Percentiles rank a stretch among this genome's conserved stretches.
Evolutionary conservation across 2,797 vertebrate species (phyloP).

Genomic region (Naso thynnoides): DNA sequence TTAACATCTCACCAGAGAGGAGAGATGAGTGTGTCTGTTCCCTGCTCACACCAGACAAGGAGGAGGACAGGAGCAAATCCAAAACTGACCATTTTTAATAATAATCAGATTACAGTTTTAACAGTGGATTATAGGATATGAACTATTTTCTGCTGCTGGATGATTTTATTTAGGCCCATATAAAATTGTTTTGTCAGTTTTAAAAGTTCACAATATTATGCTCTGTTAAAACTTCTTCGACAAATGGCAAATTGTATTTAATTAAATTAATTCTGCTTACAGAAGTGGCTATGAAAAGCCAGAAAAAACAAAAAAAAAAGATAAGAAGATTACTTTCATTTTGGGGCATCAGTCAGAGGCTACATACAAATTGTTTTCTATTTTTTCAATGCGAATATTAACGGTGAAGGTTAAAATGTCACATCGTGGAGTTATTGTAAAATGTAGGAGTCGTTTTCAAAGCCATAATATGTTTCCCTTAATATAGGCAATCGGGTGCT

Average conservation of each 20-base stretch:
- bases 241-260: background rate
- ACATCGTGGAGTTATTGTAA: background rate
- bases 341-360: background rate
- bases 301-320: too few species aligned
- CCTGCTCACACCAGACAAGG: background rate
- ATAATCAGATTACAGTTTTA: constrained; percentile 37
- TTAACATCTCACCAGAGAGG: background rate
- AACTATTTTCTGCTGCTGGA: constrained; percentile 10
- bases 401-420: background rate
- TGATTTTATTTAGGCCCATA: background rate
- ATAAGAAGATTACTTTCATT: background rate
- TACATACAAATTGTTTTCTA: background rate
- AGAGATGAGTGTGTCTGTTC: background rate
- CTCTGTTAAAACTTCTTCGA: background rate
- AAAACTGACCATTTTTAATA: constrained; percentile 1
- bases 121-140: background rate
- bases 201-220: too few species aligned
- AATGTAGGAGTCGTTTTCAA: background rate
- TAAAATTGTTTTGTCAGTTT: background rate
- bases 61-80: constrained; percentile 14
- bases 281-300: background rate
- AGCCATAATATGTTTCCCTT: background rate
- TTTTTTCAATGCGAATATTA: background rate
- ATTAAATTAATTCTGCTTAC: background rate
- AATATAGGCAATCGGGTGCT: too few species aligned